Evolutionary conservation across 2,113 vertebrate species (phyloP).

Genomic region (Nicator chloris): DNA sequence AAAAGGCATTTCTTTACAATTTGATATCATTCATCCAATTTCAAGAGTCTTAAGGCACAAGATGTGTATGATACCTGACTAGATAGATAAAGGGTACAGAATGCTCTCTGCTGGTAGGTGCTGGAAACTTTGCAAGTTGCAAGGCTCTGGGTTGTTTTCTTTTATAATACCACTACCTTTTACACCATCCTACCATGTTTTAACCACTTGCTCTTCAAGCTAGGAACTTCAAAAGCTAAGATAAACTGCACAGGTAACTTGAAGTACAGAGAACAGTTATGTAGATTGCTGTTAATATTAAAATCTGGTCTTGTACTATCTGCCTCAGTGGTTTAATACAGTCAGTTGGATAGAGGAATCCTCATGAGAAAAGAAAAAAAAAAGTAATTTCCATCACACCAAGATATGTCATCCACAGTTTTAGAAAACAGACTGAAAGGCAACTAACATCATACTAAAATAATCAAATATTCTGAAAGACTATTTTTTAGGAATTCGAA

Average conservation of each 20-base stretch:
- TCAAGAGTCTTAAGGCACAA: background rate
- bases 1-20: background rate
- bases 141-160: background rate
- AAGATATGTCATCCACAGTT: background rate
- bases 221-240: background rate
- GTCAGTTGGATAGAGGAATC: background rate
- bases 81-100: background rate
- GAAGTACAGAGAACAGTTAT: background rate
- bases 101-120: background rate
- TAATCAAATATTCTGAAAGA: background rate
- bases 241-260: background rate
- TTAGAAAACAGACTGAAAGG: background rate
- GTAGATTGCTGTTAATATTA: background rate
- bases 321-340: background rate
- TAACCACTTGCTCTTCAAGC: background rate
- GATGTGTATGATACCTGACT: background rate
- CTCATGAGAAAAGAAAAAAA: background rate
- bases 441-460: background rate
- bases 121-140: background rate
- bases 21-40: background rate
- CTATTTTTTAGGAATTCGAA: background rate
- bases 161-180: background rate
- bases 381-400: background rate
- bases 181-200: background rate
- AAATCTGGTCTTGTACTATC: background rate